Evolutionary conservation across 2,888 invertebrate species (phyloP).

Genomic region (Liposcelis brunnea): DNA sequence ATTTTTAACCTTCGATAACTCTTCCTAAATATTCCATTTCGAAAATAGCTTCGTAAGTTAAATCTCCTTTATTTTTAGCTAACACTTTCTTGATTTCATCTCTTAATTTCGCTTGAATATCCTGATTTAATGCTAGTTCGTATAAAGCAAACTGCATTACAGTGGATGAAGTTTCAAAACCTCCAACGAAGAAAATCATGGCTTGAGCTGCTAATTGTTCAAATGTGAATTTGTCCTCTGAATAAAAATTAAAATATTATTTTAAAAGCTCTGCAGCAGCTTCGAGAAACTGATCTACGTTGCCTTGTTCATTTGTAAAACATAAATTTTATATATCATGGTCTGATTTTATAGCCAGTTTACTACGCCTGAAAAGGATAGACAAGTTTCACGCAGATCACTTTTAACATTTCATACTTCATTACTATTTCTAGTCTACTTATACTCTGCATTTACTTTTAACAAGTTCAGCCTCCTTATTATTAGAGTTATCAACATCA

Average conservation of each 20-base stretch:
- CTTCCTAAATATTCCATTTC: slow-evolving; percentile 31
- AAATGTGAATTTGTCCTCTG: background rate
- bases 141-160: slow-evolving; percentile 29
- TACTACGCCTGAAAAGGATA: too few species aligned
- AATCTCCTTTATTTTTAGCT: slow-evolving; percentile 20
- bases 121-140: slow-evolving; percentile 27
- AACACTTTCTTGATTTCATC: slow-evolving; percentile 26
- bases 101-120: slow-evolving; percentile 26
- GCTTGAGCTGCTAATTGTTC: slow-evolving; percentile 27
- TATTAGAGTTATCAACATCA: background rate
- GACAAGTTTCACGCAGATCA: too few species aligned
- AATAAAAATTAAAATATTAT: background rate
- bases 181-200: slow-evolving; percentile 30
- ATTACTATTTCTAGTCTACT: too few species aligned
- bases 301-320: too few species aligned
- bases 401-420: too few species aligned
- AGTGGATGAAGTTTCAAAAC: slow-evolving; percentile 33
- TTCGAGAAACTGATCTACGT: too few species aligned
- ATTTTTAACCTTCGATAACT: slow-evolving; percentile 24
- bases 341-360: too few species aligned
- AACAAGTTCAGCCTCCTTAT: too few species aligned
- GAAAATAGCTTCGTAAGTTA: slow-evolving; percentile 27
- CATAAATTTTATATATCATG: too few species aligned
- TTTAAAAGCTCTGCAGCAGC: background rate
- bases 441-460: too few species aligned